Percentiles rank a stretch among this genome's conserved stretches.
phyloP scores from a whole-genome alignment of 2,797 vertebrate genomes.

The Bradypus variegatus region DNA sequence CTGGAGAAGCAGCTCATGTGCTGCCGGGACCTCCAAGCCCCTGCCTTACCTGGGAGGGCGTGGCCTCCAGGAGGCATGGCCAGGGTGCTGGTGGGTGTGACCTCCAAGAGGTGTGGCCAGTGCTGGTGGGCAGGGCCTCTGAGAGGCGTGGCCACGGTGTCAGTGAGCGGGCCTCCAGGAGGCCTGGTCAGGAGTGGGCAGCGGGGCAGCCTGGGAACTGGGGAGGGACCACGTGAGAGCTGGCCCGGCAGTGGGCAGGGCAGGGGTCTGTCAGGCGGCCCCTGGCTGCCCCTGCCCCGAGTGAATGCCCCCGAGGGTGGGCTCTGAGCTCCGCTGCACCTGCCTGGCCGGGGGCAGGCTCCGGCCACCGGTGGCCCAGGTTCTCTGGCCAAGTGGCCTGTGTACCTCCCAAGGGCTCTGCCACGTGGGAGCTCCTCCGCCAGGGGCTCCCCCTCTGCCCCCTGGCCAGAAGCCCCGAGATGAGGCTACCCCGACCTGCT shows the following conservation, averaged over 20 bases:
- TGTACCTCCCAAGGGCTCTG: no score
- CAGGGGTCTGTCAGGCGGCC: background rate
- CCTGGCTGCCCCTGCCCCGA: rapidly evolving
- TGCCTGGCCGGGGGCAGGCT: background rate
- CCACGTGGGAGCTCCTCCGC: no score
- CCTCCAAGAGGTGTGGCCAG: background rate
- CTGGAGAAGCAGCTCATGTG: background rate
- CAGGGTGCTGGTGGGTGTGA: background rate
- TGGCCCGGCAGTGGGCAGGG: no score
- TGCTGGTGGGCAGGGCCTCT: no score
- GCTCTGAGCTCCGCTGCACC: background rate
- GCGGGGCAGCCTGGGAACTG: no score
- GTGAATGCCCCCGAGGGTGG: rapidly evolving
- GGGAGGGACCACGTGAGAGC: no score
- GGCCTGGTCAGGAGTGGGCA: background rate
- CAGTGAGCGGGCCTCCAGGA: background rate
- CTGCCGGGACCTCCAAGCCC: background rate
- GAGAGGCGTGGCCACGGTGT: background rate
- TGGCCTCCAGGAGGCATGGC: no score
- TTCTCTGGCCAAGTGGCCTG: no score
- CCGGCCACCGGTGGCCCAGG: no score
- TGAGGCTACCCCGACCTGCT: no score
- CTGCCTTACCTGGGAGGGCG: background rate
- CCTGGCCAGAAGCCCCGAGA: no score
- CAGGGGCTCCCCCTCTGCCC: no score